Base-by-base conservation (phyloP, 2,888 invertebrate genomes). In the Acanthopleura granulata region DNA sequence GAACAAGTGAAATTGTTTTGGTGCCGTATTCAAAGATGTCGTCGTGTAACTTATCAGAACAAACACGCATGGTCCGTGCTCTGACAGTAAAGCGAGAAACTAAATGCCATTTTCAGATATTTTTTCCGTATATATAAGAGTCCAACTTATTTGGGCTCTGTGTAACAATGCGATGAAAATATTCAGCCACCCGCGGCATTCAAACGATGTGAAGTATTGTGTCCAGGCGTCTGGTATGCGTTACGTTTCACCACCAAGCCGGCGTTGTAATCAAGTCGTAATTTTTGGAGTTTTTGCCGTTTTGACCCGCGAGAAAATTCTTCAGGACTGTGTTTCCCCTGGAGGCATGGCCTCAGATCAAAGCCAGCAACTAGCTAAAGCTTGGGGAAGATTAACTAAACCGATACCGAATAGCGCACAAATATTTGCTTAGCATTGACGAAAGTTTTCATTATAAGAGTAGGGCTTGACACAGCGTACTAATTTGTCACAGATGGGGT, bases 401-500 rank as follows among this genome's bases (percentile, higher is more conserved):
- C 27, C 29, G 66, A 66, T 66, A 22, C 29, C 15, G 29, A 27
- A 66, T 66, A 25, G 29, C 25, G 25, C 12, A 27, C 66, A 66
- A 66, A 66, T 66, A 66, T 66, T 66, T 66, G 66, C 29, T 22
- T 66, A 27, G 22, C 66, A 16, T 25, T 16, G 25, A 25, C 22
- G 27, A 66, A 66, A 66, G 66, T 66, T 66, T 22, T 66, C 29
- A 66, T 66, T 66, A 66, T 22, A 15, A 18, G 22, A 27, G 29
- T 66, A 66, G 66, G 25, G 25, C 22, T 22, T 27, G 22, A 27
- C 29, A 27, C 25, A 66, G 16, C 66, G 22, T 27, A 22, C 66
- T 66, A 66, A 66, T 66, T 66, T 66, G 9, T 27, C 29, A 27
- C 66, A 27, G 66, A 16, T 66, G 57, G 22, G n/a, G 57, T n/a